These are phyloP conservation scores for Oryzias melastigma DNA, from an alignment of 2,113 vertebrate genomes.

Conservation along the genomic window DNA sequence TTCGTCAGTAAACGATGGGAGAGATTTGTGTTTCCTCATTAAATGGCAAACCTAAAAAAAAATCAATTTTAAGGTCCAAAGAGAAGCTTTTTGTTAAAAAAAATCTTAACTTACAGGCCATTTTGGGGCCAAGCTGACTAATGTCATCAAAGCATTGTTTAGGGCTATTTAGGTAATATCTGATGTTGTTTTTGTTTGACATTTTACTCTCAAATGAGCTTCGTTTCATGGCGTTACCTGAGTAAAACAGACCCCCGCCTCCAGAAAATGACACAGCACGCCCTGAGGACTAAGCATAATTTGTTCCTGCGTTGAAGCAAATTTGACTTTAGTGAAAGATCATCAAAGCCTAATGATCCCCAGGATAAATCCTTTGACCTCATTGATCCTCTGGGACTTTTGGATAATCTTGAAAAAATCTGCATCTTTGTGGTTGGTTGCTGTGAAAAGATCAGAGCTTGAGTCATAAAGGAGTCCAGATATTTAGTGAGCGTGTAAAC, in stretches of 20 bases:
- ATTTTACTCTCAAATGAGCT: slow-evolving; percentile 50
- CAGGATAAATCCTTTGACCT: slow-evolving; percentile 25
- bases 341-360: slow-evolving; percentile 17
- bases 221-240: slow-evolving; percentile 39
- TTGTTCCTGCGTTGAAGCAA: slow-evolving; percentile 34
- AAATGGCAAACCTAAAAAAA: slow-evolving; percentile 3
- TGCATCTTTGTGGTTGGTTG: slow-evolving; percentile 27
- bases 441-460: slow-evolving; percentile 50
- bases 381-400: background rate
- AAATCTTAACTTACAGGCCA: slow-evolving; percentile 21
- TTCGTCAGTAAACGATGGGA: too few relatives aligned
- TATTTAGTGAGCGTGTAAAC: slow-evolving; percentile 59
- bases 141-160: slow-evolving; percentile 25
- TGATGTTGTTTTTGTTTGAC: slow-evolving; percentile 50
- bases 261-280: slow-evolving; percentile 43
- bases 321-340: slow-evolving; percentile 14
- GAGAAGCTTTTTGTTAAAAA: slow-evolving; percentile 21
- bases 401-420: slow-evolving; percentile 8
- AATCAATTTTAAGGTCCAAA: slow-evolving; percentile 20
- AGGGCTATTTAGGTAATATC: slow-evolving; percentile 38
- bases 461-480: slow-evolving; percentile 55
- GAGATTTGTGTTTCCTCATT: background rate
- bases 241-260: slow-evolving; percentile 32
- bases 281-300: slow-evolving; percentile 26
- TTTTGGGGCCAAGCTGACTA: slow-evolving; percentile 24